phyloP scores from a whole-genome alignment of 1,140 invertebrate genomes.

The Cepaea nemoralis region DNA sequence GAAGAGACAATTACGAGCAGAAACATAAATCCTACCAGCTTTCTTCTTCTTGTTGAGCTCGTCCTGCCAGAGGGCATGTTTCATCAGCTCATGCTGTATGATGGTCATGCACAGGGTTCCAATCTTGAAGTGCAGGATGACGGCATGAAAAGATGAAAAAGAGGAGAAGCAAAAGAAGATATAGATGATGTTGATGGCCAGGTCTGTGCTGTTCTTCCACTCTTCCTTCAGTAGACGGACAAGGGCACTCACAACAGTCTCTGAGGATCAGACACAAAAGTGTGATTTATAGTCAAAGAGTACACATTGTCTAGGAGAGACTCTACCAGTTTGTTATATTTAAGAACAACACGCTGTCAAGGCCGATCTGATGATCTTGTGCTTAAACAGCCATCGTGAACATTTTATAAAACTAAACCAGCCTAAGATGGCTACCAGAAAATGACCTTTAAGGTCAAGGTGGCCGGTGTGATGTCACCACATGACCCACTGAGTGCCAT shows the following conservation, averaged over 20 bases:
- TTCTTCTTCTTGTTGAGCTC: conserved; percentile 82
- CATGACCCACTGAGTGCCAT: no score
- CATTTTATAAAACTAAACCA: no score
- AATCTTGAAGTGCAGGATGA: conserved; percentile 88
- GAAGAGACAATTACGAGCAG: background rate
- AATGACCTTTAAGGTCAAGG: no score
- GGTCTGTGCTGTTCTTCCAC: conserved; percentile 90
- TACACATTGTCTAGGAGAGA: no score
- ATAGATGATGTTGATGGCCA: conserved; percentile 96
- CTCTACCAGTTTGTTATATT: no score
- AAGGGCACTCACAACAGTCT: conserved; percentile 94
- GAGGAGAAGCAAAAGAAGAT: conserved; percentile 98
- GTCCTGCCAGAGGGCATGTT: conserved; percentile 93
- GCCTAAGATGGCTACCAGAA: no score
- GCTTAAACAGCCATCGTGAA: no score
- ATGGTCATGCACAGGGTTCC: conserved; percentile 96
- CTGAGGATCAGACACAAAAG: conserved; percentile 84
- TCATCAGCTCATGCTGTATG: conserved; percentile 91
- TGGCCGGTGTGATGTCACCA: no score
- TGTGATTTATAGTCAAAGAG: no score
- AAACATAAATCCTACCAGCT: conserved; percentile 38
- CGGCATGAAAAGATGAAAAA: conserved; percentile 94
- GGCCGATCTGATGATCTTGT: no score
- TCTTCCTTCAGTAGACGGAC: conserved; percentile 95
- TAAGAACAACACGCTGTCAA: no score